Evolutionary conservation across 2,797 vertebrate genomes (phyloP).

Genomic region (Notoglanidium macrostoma): DNA sequence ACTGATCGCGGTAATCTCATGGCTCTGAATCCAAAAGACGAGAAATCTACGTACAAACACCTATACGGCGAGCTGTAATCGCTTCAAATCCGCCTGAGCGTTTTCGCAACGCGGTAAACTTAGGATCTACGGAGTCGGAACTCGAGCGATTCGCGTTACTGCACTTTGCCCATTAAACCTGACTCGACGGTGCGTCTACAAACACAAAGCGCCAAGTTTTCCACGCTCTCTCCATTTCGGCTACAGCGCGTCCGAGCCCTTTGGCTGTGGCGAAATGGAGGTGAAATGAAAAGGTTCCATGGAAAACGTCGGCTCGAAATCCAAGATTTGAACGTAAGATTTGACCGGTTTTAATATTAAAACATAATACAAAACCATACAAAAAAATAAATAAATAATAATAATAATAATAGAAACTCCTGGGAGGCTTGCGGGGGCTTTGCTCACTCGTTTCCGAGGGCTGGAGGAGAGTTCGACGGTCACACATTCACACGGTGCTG

Average conservation of each 20-base stretch:
- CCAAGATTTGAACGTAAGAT: slow-evolving; percentile 1
- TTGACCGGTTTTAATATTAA: neutral
- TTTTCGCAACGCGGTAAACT: slow-evolving; percentile 15
- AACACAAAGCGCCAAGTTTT: slow-evolving; percentile 24
- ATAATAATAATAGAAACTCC: neutral
- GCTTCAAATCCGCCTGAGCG: slow-evolving; percentile 1
- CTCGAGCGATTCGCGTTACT: slow-evolving; percentile 38
- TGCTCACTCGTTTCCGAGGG: neutral
- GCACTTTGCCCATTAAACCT: slow-evolving; percentile 49
- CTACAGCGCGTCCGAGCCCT: slow-evolving; percentile 51
- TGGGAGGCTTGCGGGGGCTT: neutral
- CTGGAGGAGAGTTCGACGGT: neutral
- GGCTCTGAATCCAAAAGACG: slow-evolving; percentile 42
- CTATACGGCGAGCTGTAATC: slow-evolving; percentile 5
- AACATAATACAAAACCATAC: slow-evolving; percentile 12
- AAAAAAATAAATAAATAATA: neutral
- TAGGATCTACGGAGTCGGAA: slow-evolving; percentile 21
- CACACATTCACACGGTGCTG: slow-evolving; percentile 80
- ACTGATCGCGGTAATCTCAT: slow-evolving; percentile 30
- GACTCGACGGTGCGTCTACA: slow-evolving; percentile 21
- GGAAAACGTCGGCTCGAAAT: slow-evolving; percentile 47
- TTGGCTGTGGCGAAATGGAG: slow-evolving; percentile 41
- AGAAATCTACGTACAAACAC: slow-evolving; percentile 23
- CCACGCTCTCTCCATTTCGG: slow-evolving; percentile 13
- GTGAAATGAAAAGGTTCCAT: slow-evolving; percentile 15